phyloP scores from a whole-genome alignment of 2,113 vertebrate genomes.

The Columba livia region DNA sequence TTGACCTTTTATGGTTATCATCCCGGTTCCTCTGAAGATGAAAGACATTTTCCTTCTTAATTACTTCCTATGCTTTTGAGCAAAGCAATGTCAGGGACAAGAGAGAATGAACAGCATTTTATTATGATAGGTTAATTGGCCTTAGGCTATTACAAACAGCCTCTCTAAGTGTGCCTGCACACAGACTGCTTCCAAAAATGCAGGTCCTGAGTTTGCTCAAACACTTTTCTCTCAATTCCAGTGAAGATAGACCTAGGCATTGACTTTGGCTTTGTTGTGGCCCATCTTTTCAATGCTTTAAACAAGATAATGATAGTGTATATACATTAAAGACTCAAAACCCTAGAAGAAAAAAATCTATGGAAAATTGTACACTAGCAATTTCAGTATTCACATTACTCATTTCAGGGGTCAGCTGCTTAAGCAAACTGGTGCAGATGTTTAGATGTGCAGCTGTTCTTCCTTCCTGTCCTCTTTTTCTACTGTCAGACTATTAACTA shows the following conservation, averaged over 20 bases:
- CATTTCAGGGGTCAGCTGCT: background rate
- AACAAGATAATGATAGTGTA: background rate
- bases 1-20: background rate
- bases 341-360: background rate
- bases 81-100: background rate
- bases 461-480: background rate
- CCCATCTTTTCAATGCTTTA: background rate
- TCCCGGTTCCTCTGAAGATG: background rate
- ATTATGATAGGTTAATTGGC: background rate
- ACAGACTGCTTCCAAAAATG: background rate
- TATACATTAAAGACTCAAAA: background rate
- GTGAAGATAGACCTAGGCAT: background rate
- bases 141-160: background rate
- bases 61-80: constrained; percentile 3
- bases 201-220: background rate
- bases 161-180: background rate
- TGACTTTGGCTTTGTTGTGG: background rate
- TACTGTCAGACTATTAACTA: background rate
- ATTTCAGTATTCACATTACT: background rate
- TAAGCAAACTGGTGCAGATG: background rate
- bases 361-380: background rate
- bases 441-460: background rate
- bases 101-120: background rate
- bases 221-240: background rate
- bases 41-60: constrained; percentile 35